Conservation (phyloP, 2,113 vertebrate species). For the Reinhardtius hippoglossoides region DNA sequence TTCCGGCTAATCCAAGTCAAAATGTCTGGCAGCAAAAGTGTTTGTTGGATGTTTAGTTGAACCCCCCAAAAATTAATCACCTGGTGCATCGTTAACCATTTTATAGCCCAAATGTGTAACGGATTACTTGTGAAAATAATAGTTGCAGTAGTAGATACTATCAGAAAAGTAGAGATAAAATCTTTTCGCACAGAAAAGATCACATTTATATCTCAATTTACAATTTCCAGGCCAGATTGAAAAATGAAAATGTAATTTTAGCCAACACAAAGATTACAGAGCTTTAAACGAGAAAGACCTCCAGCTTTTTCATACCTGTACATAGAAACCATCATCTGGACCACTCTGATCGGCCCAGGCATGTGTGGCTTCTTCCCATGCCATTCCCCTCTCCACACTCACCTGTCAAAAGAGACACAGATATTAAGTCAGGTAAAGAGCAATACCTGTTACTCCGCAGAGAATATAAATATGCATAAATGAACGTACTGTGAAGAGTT, state of each 20-base stretch:
- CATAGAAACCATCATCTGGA: conserved; percentile 96
- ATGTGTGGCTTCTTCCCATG: conserved; percentile 97
- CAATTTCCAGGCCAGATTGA: neutral
- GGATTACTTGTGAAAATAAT: neutral
- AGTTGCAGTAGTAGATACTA: neutral
- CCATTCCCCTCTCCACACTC: conserved; percentile 97
- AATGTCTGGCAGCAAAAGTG: neutral
- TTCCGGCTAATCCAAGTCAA: neutral
- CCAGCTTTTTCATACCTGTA: conserved; percentile 68
- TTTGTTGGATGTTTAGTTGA: no score
- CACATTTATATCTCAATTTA: neutral
- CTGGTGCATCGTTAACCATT: no score
- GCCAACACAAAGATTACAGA: no score
- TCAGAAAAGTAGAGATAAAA: neutral
- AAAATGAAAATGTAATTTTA: no score
- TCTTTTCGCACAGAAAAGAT: no score
- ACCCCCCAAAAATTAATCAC: no score
- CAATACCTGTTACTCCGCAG: neutral
- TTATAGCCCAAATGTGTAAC: no score
- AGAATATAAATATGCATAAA: neutral
- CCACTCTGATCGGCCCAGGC: conserved; percentile 95
- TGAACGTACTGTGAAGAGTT: conserved; percentile 91
- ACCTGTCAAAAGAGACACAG: conserved; percentile 80
- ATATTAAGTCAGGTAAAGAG: neutral
- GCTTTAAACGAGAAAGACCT: neutral